Base-by-base conservation (phyloP, 2,888 invertebrate genomes). In the Galeopsomyia nigrocyanea region DNA sequence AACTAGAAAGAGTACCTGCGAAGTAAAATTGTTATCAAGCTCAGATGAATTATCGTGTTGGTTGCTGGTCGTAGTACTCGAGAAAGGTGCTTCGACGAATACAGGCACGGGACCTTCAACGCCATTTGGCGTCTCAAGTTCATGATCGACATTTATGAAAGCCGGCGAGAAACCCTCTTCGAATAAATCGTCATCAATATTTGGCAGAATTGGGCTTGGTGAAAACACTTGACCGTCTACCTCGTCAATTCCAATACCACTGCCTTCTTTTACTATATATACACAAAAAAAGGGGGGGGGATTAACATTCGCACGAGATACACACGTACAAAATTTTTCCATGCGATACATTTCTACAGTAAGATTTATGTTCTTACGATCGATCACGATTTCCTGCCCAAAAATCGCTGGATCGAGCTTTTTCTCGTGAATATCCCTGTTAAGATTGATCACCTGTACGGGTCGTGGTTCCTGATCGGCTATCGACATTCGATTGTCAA, bases 61-160 rank as follows among this genome's bases (percentile, higher is more conserved):
- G 17, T n/a, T 5, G 53, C 0, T 6, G 53, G 16, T 31, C n/a
- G 19, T 5, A 2, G 65, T 65, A 1, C 57, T 64, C 6, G 71
- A 55, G 16, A 73, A 60, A 0, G 83, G 82, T 1, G 78, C 74
- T 66, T 84, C 83, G 3, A 82, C 80, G 65, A 82, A 85, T 66
- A 83, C 83, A 0, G 82, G 81, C 3, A 81, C 75, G 6, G 83
- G 84, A 3, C 84, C 85, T 64, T 85, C 85, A 6, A 85, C 68
- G 16, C 84, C 84, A 2, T 84, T 82, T 0, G 85, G 84, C 5
- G 80, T 80, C 31, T 82, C 82, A 3, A 86, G 69, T 39, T 85
- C 84, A 61, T 85, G 83, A 69, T 81, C 80, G 3, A 84, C 80
- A n/a, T 80, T 79, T 1, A 82, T 77, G 60, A 86, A 86, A 0